phyloP scores from a whole-genome alignment of 1,140 invertebrate genomes.

The Sarcophaga bullata region DNA sequence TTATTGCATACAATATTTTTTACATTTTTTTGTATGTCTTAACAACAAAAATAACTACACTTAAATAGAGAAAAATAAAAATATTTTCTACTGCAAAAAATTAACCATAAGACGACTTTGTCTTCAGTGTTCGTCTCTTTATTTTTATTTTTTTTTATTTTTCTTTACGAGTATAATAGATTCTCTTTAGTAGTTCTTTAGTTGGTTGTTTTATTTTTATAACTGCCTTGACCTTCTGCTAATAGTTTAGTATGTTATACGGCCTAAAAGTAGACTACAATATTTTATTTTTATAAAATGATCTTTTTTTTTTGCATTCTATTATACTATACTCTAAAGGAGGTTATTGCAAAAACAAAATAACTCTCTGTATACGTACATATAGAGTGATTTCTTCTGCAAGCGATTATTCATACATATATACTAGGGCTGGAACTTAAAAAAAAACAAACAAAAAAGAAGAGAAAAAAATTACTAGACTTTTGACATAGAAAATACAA shows the following conservation, averaged over 20 bases:
- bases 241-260: slow-evolving; percentile 9
- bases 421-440: background rate
- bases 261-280: background rate
- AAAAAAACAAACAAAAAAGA: no score
- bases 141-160: no score
- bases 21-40: no score
- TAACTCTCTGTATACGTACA: background rate
- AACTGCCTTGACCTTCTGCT: slow-evolving; percentile 17
- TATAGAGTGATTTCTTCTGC: background rate
- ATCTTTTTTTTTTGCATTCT: background rate
- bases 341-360: background rate
- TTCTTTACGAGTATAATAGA: no score
- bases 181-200: background rate
- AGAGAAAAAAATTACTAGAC: background rate
- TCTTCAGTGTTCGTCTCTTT: no score
- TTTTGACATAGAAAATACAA: background rate
- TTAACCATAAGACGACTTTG: no score
- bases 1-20: no score
- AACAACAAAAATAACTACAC: no score
- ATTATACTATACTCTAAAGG: background rate
- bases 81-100: no score
- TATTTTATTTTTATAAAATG: background rate
- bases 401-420: no score
- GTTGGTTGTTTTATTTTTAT: background rate
- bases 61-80: no score